Conservation (phyloP, 2,797 vertebrate genomes). For the Coreius guichenoti region DNA sequence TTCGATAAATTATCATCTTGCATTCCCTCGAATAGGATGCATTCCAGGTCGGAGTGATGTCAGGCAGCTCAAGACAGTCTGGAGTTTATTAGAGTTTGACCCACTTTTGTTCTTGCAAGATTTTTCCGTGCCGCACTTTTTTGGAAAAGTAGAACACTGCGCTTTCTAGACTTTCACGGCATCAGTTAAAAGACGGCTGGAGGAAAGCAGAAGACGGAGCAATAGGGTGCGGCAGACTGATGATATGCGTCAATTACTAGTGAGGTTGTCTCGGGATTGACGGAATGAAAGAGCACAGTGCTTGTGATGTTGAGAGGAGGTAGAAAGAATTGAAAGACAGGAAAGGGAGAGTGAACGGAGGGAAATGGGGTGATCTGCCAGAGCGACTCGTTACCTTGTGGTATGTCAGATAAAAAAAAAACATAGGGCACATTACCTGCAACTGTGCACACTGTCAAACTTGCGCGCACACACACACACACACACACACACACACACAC, state of each 20-base stretch:
- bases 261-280: slow-evolving; percentile 27
- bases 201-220: background rate
- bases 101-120: slow-evolving; percentile 35
- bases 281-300: slow-evolving; percentile 60
- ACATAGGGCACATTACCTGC: background rate
- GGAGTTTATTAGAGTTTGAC: slow-evolving; percentile 52
- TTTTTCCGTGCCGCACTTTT: slow-evolving; percentile 26
- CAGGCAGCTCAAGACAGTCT: slow-evolving; percentile 13
- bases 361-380: slow-evolving; percentile 36
- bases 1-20: background rate
- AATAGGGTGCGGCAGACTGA: slow-evolving; percentile 11
- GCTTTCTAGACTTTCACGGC: background rate
- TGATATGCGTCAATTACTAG: slow-evolving; percentile 21
- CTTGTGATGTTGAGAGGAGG: slow-evolving; percentile 58
- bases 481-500: background rate
- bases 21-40: background rate
- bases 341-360: background rate
- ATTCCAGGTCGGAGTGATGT: slow-evolving; percentile 19
- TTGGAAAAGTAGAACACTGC: background rate
- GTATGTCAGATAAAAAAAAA: background rate
- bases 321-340: background rate
- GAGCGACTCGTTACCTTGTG: slow-evolving; percentile 37
- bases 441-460: background rate
- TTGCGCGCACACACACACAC: background rate
- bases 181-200: background rate